phyloP scores from a whole-genome alignment of 2,113 vertebrate genomes.

The Protobothrops mucrosquamatus region DNA sequence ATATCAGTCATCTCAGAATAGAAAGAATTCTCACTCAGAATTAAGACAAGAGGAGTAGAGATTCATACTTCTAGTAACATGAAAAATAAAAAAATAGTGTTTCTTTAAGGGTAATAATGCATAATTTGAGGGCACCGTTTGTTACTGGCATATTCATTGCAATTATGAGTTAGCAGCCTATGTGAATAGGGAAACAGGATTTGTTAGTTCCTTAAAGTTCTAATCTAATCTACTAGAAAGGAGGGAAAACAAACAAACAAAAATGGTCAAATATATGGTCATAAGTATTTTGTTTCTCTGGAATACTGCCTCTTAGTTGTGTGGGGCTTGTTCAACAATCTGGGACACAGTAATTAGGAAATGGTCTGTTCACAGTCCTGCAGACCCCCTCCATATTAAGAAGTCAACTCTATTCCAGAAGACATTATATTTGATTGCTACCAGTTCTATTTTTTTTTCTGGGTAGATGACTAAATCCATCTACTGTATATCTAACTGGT shows the following conservation, averaged over 20 bases:
- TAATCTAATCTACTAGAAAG: not conserved
- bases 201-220: too few species aligned
- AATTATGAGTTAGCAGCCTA: too few species aligned
- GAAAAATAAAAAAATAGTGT: too few species aligned
- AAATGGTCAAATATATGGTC: not conserved
- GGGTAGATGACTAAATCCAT: not conserved
- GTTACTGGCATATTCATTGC: too few species aligned
- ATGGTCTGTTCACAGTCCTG: not conserved
- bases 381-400: not conserved
- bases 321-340: not conserved
- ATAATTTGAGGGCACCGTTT: too few species aligned
- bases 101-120: too few species aligned
- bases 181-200: too few species aligned
- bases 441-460: not conserved
- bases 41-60: not conserved
- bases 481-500: not conserved
- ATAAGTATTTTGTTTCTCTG: not conserved
- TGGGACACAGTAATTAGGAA: not conserved
- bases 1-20: too few species aligned
- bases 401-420: not conserved
- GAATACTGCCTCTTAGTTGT: not conserved
- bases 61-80: too few species aligned
- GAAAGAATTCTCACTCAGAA: too few species aligned
- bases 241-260: not conserved
- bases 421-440: not conserved